Percentiles rank a stretch among this genome's conserved stretches.
Evolutionary conservation across 2,888 invertebrate species (phyloP).

Genomic region (Hecatera dysodea): DNA sequence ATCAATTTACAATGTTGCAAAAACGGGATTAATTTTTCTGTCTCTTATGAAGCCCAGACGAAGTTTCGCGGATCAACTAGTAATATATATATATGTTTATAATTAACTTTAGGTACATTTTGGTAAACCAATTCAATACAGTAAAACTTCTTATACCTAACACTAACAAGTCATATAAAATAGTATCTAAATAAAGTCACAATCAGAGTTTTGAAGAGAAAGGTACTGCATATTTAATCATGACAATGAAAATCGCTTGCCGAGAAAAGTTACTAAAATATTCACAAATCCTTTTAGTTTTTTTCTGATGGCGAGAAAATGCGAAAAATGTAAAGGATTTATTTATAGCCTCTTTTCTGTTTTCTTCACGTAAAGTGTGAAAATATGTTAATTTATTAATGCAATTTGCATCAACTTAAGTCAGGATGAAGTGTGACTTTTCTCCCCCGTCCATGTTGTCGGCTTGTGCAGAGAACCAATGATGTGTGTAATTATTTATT

Average conservation of each 20-base stretch:
- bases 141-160: too few relatives aligned
- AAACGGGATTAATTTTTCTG: too few relatives aligned
- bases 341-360: not conserved
- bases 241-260: slow-evolving; percentile 36
- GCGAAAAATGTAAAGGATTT: not conserved
- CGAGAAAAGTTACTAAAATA: slow-evolving; percentile 24
- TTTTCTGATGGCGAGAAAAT: slow-evolving; percentile 13
- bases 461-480: not conserved
- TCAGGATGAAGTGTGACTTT: not conserved
- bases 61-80: too few relatives aligned
- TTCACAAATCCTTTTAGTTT: slow-evolving; percentile 35
- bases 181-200: not conserved
- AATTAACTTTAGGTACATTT: too few relatives aligned
- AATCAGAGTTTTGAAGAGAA: not conserved
- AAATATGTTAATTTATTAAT: not conserved
- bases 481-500: slow-evolving; percentile 13
- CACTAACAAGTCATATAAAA: too few relatives aligned
- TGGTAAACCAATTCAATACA: too few relatives aligned
- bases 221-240: slow-evolving; percentile 31
- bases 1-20: too few relatives aligned
- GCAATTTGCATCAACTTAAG: not conserved
- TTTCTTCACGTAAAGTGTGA: not conserved
- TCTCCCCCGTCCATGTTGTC: not conserved
- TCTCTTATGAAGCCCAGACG: too few relatives aligned
- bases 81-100: too few relatives aligned